Percentiles rank a stretch among this genome's conserved stretches.
Evolutionary conservation across 2,888 invertebrate genomes (phyloP).

Genomic region (Strigamia crassipes): DNA sequence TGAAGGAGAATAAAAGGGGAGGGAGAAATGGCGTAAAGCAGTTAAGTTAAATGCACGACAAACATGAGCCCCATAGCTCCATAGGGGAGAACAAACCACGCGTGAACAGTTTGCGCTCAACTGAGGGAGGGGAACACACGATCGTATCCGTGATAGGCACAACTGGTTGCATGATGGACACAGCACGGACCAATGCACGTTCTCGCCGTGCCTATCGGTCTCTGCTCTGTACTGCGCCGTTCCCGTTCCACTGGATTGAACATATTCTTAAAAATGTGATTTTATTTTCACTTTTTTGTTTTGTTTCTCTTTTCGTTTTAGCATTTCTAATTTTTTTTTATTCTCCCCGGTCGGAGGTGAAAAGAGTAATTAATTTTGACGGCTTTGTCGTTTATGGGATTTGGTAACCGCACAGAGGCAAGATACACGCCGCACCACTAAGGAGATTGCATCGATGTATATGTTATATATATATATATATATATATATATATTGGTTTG

Average conservation of each 20-base stretch:
- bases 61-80: background rate
- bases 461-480: conserved; percentile 14
- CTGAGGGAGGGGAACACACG: conserved; percentile 10
- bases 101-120: conserved; percentile 22
- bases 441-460: background rate
- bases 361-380: background rate
- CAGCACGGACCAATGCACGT: conserved; percentile 20
- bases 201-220: background rate
- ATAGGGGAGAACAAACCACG: conserved; percentile 3
- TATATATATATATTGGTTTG: conserved; percentile 16
- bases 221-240: background rate
- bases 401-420: background rate
- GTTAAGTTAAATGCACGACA: conserved; percentile 32
- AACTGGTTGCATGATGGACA: conserved; percentile 34
- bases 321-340: no score
- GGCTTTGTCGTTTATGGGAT: background rate
- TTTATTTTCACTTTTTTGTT: no score
- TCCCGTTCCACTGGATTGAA: background rate
- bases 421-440: background rate
- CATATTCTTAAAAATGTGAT: background rate
- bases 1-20: background rate
- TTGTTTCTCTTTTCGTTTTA: no score
- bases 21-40: conserved; percentile 18
- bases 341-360: no score
- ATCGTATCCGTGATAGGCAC: conserved; percentile 33